Conservation (phyloP, 30 jellyfish, hydroid and myxozoan species). For the Calvadosia cruxmelitensis region DNA sequence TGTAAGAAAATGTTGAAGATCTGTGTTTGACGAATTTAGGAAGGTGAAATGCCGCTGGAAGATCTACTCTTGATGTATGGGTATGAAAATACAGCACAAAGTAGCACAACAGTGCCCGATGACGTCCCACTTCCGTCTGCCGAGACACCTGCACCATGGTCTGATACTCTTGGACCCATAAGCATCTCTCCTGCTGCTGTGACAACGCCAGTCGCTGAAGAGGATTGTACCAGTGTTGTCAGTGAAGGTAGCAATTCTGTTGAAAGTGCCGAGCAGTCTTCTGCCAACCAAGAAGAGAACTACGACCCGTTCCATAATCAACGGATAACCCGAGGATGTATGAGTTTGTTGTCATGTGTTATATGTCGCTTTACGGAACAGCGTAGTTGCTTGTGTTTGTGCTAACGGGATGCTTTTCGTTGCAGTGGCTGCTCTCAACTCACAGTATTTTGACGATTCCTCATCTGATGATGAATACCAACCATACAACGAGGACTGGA, state of each 20-base stretch:
- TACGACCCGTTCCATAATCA: conserved; percentile 95
- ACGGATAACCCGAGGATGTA: conserved; percentile 91
- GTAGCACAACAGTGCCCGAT: not conserved
- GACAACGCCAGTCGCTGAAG: not conserved
- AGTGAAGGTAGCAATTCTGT: conserved; percentile 42
- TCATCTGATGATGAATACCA: conserved; percentile 90
- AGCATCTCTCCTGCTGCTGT: not conserved
- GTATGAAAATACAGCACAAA: conserved; percentile 2
- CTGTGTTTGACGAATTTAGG: conserved; percentile 37
- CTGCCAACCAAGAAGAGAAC: conserved; percentile 43
- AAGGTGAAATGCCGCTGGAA: conserved; percentile 98
- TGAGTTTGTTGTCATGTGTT: conserved; percentile 2
- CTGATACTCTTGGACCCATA: not conserved
- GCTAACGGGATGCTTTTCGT: not conserved
- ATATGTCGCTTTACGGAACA: no score
- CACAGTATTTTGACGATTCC: conserved; percentile 81
- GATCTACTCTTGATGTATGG: conserved; percentile 74
- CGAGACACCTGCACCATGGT: not conserved
- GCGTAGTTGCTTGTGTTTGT: no score
- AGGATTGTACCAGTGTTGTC: conserved; percentile 32
- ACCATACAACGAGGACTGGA: conserved; percentile 83
- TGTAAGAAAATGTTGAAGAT: no score
- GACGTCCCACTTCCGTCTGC: not conserved
- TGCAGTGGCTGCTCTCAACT: conserved; percentile 81
- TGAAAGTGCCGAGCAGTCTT: conserved; percentile 33